Conservation (phyloP, 2,797 vertebrate species). For the Microchirus variegatus region DNA sequence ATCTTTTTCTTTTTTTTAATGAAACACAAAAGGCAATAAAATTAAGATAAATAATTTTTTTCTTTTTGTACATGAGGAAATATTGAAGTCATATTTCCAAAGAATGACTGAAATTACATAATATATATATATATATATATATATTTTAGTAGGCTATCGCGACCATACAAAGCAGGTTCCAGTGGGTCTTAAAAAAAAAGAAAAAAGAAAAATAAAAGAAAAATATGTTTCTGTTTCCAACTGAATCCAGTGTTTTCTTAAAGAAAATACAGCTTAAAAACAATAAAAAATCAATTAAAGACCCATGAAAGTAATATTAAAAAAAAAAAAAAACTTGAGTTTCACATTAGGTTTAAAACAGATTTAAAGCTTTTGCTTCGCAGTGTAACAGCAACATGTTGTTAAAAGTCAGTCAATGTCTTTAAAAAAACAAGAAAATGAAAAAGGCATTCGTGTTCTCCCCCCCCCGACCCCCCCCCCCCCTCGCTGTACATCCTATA, state of each 20-base stretch:
- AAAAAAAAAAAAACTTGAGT: constrained; percentile 67
- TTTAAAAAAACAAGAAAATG: constrained; percentile 55
- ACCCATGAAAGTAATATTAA: constrained; percentile 79
- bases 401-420: constrained; percentile 77
- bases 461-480: constrained; percentile 64
- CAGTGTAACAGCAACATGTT: constrained; percentile 85
- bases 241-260: constrained; percentile 87
- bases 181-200: constrained; percentile 79
- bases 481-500: constrained; percentile 73
- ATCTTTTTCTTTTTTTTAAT: constrained; percentile 83
- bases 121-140: constrained; percentile 66
- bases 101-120: constrained; percentile 78
- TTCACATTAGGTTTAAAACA: constrained; percentile 78
- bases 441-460: constrained; percentile 76
- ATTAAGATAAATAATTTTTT: constrained; percentile 86
- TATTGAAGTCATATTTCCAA: constrained; percentile 79
- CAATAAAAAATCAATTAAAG: constrained; percentile 79
- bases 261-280: constrained; percentile 79
- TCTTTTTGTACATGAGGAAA: constrained; percentile 83
- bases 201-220: constrained; percentile 62
- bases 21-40: constrained; percentile 87
- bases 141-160: constrained; percentile 77
- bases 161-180: constrained; percentile 78
- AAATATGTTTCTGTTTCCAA: constrained; percentile 73
- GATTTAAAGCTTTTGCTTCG: constrained; percentile 86